Evolutionary conservation across 2,888 invertebrate genomes (phyloP).

Genomic region (Limnephilus marmoratus): DNA sequence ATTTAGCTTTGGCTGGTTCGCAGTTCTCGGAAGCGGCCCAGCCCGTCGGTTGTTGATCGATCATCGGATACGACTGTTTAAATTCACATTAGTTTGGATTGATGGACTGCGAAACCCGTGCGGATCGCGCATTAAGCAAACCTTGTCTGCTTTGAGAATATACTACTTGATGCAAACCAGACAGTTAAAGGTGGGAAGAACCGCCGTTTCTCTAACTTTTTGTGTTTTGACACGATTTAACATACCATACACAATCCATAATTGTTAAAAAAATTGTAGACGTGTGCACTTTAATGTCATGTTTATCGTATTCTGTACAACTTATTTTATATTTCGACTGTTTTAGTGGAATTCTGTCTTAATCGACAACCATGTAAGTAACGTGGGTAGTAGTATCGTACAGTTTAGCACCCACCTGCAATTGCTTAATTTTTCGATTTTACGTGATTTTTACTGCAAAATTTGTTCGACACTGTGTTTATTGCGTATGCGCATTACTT

Average conservation of each 20-base stretch:
- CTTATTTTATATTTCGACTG: not conserved
- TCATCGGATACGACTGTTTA: conserved; percentile 6
- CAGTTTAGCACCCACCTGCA: not conserved
- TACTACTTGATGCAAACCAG: not conserved
- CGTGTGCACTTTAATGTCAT: not conserved
- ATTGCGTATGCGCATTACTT: not conserved
- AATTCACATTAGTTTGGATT: not conserved
- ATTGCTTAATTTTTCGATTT: not conserved
- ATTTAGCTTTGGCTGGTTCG: not conserved
- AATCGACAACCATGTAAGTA: not conserved
- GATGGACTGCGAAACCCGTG: conserved; percentile 10
- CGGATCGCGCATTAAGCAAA: not conserved
- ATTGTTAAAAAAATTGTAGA: no score
- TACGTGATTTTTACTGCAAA: not conserved
- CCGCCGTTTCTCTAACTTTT: not conserved
- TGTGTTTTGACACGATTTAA: not conserved
- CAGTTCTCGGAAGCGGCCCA: not conserved
- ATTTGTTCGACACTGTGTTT: not conserved
- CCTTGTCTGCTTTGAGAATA: not conserved
- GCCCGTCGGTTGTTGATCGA: not conserved
- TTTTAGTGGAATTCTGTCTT: not conserved
- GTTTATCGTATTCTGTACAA: not conserved
- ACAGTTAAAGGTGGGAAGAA: not conserved
- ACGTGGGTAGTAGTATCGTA: not conserved
- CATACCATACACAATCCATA: not conserved